Evolutionary conservation across 2,113 vertebrate species (phyloP), one percentile per base, ranked within the genome.

Genomic region (Strigops habroptila): DNA sequence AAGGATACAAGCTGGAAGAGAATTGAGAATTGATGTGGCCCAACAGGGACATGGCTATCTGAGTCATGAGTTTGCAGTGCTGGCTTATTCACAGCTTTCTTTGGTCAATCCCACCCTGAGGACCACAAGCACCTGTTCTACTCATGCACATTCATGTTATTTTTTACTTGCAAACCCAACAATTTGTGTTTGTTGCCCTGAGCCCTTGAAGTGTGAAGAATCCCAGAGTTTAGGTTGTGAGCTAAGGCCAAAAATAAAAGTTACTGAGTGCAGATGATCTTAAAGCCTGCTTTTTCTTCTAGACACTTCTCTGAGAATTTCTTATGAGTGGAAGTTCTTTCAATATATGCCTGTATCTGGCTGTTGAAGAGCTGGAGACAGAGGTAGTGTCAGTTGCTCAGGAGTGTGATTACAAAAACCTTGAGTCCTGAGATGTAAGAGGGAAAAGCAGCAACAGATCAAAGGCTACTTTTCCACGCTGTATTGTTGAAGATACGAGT

Each of bases 101-200:
- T 81, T 90, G 90, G 87, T 80, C 91, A 83, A 16, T 96, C 53
- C 60, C 75, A 70, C 75, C 79, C 82, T 63, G 51, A 88, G 86
- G 63, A 95, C 71, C 71, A 63, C 65, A 69, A 76, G 46, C 75
- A 81, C 91, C 82, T 88, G 30, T 81, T 87, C 48, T 55, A 13
- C 60, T 91, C 14, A 2, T 41, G 44, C 74, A 46, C 3, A 7
- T 22, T 77, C 1, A 0, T 69, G n/a, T 51, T 82, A 62, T 59
- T 92, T 89, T 33, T 85, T 82, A n/a, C 67, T 90, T 82, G 63
- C 31, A 85, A 87, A 92, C 41, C 78, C 6, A 3, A 53, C 1
- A 1, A 44, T 76, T 78, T 88, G 10, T 68, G 8, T 68, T 92
- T 62, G 59, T 37, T 69, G 73, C 52, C 74, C 52, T 62, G 62